Evolutionary conservation across 2,113 vertebrate species (phyloP).

Genomic region (Chascanopsetta lugubris): DNA sequence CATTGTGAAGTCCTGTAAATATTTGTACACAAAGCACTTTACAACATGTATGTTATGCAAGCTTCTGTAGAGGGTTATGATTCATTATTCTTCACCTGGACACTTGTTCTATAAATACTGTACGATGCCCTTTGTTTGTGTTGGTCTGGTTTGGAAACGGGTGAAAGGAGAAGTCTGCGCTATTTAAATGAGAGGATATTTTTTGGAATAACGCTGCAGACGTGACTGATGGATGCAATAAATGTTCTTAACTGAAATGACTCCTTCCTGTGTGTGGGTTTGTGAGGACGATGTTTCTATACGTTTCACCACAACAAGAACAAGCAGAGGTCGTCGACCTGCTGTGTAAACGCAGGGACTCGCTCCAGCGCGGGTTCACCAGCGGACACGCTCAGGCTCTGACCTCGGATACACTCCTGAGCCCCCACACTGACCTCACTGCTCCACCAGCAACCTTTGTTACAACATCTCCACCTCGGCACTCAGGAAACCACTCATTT

Average conservation of each 20-base stretch:
- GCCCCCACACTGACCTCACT: not conserved
- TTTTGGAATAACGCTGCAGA: not conserved
- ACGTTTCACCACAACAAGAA: too few species aligned
- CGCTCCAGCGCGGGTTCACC: not conserved
- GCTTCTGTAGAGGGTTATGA: constrained; percentile 4
- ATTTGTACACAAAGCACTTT: constrained; percentile 76
- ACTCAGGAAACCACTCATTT: too few species aligned
- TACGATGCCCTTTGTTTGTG: too few species aligned
- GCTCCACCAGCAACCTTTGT: not conserved
- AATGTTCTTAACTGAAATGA: constrained; percentile 24
- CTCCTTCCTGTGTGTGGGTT: not conserved
- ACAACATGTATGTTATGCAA: constrained; percentile 60
- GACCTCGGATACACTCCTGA: not conserved
- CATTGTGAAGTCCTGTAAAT: constrained; percentile 44
- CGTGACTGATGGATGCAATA: constrained; percentile 64
- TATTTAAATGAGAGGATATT: not conserved
- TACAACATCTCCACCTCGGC: not conserved
- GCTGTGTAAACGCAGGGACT: not conserved
- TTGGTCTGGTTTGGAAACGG: too few species aligned
- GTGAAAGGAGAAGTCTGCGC: not conserved
- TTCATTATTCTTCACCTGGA: not conserved
- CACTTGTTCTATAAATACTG: constrained; percentile 8
- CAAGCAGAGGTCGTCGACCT: constrained; percentile 1
- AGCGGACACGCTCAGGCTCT: not conserved
- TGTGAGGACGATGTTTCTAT: not conserved